Evolutionary conservation across 2,113 vertebrate genomes (phyloP).

Genomic region (Mionectes macconnelli): DNA sequence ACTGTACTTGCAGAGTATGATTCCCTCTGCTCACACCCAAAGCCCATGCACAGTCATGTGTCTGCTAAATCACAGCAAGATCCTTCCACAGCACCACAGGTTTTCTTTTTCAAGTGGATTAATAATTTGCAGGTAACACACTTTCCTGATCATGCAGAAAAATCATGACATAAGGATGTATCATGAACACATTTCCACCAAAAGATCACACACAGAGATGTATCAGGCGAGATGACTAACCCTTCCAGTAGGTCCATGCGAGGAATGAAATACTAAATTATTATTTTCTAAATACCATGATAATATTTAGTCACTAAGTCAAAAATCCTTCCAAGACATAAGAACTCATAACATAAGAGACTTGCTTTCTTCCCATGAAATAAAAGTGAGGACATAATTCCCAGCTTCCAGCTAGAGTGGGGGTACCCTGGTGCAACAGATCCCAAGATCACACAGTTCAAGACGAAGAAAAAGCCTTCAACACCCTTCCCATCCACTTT

Average conservation of each 20-base stretch:
- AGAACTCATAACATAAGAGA: neutral
- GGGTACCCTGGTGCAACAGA: neutral
- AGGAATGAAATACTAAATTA: conserved; percentile 11
- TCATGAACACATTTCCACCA: conserved; percentile 17
- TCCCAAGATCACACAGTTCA: neutral
- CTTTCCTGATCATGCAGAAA: conserved; percentile 39
- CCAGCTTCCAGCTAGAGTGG: neutral
- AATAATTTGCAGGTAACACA: conserved; percentile 11
- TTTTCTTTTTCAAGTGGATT: conserved; percentile 17
- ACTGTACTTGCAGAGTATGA: neutral
- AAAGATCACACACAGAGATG: neutral
- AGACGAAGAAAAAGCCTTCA: neutral
- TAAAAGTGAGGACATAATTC: neutral
- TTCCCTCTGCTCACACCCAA: neutral
- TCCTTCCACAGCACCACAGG: neutral
- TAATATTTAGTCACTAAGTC: neutral
- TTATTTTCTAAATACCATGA: conserved; percentile 4
- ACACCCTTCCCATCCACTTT: neutral
- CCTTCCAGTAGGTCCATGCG: neutral
- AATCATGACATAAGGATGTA: conserved; percentile 5
- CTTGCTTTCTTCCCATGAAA: neutral
- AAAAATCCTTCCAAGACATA: neutral
- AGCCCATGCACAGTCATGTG: neutral
- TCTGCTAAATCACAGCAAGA: conserved; percentile 24
- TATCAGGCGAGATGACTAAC: conserved; percentile 19